Evolutionary conservation across 2,797 vertebrate species (phyloP), one percentile per base, ranked within the genome.

Genomic region (Trematomus bernacchii): DNA sequence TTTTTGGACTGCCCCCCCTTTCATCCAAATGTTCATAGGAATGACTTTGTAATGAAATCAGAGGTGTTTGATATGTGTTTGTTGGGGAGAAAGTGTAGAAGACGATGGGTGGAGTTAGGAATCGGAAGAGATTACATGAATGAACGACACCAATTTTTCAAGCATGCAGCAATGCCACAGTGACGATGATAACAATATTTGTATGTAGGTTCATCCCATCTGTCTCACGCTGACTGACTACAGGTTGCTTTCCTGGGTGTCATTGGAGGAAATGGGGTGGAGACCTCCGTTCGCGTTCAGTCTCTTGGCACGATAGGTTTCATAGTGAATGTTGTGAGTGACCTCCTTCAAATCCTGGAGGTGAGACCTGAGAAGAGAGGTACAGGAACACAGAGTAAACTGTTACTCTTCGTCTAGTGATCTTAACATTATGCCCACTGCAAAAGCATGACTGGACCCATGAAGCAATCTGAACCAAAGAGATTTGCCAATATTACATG

Each of bases 261-360:
- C 89, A 33, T 89, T 95, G 85, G 90, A 89, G 55, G 96, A 92
- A 90, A 98, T 96, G 79, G 97, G 97, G 75, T 97, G 97, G 59
- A 99, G 96, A 84, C 98, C 98, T 80, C 98, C 98, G 0, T 97
- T 99, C 89, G 97, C 97, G 37, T 99, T 99, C 83, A 99, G 96
- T 85, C 98, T 93, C 87, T 97, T 99, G 92, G 97, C 98, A 80
- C 98, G 95, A 89, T 98, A 99, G 18, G 97, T 98, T 94, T 99
- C 98, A 18, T 99, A 99, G 85, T 99, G 97, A 90, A 99, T 99
- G 93, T 98, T 99, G 87, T 99, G 97, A 18, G 98, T 99, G 81
- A 99, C 97, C 94, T 99, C 98, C 88, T 99, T 99, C 84, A 99
- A 93, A 91, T 99, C 98, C 92, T 99, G 98, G 68, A 99, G 96